Conservation (phyloP, 2,797 vertebrate species). For the Cyprinella venusta region DNA sequence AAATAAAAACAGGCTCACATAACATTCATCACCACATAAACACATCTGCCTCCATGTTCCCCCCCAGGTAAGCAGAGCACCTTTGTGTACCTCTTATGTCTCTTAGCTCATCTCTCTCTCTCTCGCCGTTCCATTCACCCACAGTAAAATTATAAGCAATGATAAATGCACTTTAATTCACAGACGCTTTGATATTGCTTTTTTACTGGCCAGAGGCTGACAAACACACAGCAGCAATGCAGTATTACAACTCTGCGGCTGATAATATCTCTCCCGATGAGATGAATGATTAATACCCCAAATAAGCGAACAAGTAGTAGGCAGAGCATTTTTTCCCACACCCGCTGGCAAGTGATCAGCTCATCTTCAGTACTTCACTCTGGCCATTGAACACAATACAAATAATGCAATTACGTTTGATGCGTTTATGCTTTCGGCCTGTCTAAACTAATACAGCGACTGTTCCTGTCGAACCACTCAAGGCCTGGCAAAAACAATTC, state of each 20-base stretch:
- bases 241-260: constrained; percentile 19
- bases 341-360: constrained; percentile 26
- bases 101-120: constrained; percentile 30
- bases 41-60: constrained; percentile 17
- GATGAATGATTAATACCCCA: constrained; percentile 52
- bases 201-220: constrained; percentile 46
- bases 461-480: neutral
- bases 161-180: constrained; percentile 52
- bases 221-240: constrained; percentile 41
- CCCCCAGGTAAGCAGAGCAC: neutral
- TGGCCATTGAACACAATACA: constrained; percentile 46
- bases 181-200: constrained; percentile 48
- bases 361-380: constrained; percentile 36
- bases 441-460: constrained; percentile 32
- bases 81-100: constrained; percentile 41
- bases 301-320: constrained; percentile 46
- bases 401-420: constrained; percentile 49
- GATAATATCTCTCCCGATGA: constrained; percentile 46
- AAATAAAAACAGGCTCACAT: constrained; percentile 39
- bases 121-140: constrained; percentile 13
- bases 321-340: neutral
- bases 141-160: constrained; percentile 40
- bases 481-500: constrained; percentile 6
- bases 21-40: constrained; percentile 39
- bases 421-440: constrained; percentile 45